These are phyloP conservation scores for Hydrochoerus hydrochaeris DNA, from an alignment of 2,113 vertebrate species.

Conservation along the genomic window DNA sequence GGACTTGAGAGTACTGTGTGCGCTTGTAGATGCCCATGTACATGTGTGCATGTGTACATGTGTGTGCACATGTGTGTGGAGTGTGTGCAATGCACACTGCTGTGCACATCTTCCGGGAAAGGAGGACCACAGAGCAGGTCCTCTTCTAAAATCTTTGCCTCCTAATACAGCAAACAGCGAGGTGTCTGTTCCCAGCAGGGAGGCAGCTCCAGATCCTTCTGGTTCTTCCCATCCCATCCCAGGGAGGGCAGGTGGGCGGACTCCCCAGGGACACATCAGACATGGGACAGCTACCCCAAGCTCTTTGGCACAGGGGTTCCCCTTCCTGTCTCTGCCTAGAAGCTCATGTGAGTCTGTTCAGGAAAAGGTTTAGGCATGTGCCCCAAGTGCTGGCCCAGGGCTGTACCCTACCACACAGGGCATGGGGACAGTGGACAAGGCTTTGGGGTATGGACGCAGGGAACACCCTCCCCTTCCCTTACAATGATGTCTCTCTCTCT, in stretches of 20 bases:
- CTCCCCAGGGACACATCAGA: constrained; percentile 63
- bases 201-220: neutral
- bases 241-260: constrained; percentile 35
- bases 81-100: neutral
- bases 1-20: neutral
- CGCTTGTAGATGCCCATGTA: neutral
- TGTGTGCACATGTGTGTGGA: too few relatives aligned
- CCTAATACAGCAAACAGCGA: rapidly evolving
- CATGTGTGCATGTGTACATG: rapidly evolving
- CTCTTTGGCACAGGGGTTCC: constrained; percentile 35
- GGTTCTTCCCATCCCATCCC: neutral
- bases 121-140: neutral
- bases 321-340: neutral
- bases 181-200: rapidly evolving
- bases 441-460: constrained; percentile 42
- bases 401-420: neutral
- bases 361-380: constrained; percentile 30
- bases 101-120: neutral
- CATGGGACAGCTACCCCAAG: constrained; percentile 44
- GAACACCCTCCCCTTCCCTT: neutral
- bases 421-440: rapidly evolving
- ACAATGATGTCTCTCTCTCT: too few relatives aligned
- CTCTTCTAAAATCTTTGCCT: too few relatives aligned
- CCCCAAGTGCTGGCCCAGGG: constrained; percentile 42
- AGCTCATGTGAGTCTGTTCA: constrained; percentile 57